Conservation (phyloP, 1,140 invertebrate species). For the Triops cancriformis region DNA sequence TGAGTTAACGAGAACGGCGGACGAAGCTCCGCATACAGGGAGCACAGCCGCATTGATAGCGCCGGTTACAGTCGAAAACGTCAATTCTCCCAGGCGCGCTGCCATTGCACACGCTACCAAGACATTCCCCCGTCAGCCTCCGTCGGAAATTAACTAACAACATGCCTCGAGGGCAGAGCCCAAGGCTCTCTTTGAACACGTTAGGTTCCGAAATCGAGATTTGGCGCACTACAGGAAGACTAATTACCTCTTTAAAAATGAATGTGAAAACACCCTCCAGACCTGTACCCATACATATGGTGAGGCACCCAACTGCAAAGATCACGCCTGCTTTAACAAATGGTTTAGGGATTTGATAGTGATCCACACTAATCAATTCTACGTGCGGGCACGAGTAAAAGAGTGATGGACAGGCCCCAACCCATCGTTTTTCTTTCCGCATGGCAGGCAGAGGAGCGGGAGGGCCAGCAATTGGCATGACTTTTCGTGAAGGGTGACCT, state of each 20-base stretch:
- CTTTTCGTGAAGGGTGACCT: slow-evolving; percentile 1
- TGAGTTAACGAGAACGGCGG: neutral
- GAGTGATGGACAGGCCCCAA: slow-evolving; percentile 3
- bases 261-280: slow-evolving; percentile 1
- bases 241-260: neutral
- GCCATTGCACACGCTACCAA: neutral
- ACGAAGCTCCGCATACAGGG: neutral
- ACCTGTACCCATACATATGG: neutral
- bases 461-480: neutral
- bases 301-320: neutral
- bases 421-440: slow-evolving; percentile 5
- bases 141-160: neutral
- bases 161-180: neutral
- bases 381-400: slow-evolving; percentile 4
- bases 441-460: neutral
- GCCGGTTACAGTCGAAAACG: neutral
- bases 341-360: neutral
- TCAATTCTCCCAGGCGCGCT: neutral
- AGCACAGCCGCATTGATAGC: neutral
- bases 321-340: slow-evolving; percentile 13
- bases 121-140: neutral
- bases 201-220: neutral
- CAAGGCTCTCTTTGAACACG: neutral
- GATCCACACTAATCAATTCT: slow-evolving; percentile 10
- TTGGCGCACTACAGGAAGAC: neutral